Evolutionary conservation across 2,113 vertebrate genomes (phyloP), one percentile per base, ranked within the genome.

Genomic region (Propithecus coquereli): DNA sequence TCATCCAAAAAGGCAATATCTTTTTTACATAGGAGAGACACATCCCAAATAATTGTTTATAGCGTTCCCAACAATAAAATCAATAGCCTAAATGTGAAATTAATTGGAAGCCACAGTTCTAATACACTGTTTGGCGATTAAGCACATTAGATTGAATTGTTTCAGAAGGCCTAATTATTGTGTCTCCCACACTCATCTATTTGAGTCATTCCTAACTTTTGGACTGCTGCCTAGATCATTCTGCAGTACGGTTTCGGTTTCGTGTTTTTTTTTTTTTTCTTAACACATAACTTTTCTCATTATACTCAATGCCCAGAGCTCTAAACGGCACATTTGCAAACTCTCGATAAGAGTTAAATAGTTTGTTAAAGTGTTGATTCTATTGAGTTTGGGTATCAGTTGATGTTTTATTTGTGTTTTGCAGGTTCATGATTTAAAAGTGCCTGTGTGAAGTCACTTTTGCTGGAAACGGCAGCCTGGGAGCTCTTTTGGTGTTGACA

Each of bases 171-270:
- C 98, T 98, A 98, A 98, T 99, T 99, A 99, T 98, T 98, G 96
- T 98, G 98, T 99, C 99, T 99, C 98, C 98, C 98, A 98, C 98
- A 98, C 98, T 99, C 98, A 97, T 99, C 98, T 98, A 98, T 99
- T 98, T 99, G 98, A 98, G 98, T 98, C 97, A 98, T 98, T 98
- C 98, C 98, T 85, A 97, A 98, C 98, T 98, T 98, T 98, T 99
- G 99, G 99, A 99, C 71, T 93, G 71, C 96, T 98, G 99, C 99
- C 99, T 98, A 97, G 98, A 98, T 98, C 98, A 98, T 97, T 98
- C 98, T 98, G 98, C 95, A 97, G 77, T 98, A 97, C 30, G 1
- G 91, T 98, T 99, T 98, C 98, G 93, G 97, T 99, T 99, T 98
- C 95, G 82, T 98, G 87, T 97, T 96, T 96, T 70, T 59, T 94